Percentiles rank a stretch among this genome's conserved stretches.
Evolutionary conservation across 2,888 invertebrate species (phyloP).

Genomic region (Athetis lepigone): DNA sequence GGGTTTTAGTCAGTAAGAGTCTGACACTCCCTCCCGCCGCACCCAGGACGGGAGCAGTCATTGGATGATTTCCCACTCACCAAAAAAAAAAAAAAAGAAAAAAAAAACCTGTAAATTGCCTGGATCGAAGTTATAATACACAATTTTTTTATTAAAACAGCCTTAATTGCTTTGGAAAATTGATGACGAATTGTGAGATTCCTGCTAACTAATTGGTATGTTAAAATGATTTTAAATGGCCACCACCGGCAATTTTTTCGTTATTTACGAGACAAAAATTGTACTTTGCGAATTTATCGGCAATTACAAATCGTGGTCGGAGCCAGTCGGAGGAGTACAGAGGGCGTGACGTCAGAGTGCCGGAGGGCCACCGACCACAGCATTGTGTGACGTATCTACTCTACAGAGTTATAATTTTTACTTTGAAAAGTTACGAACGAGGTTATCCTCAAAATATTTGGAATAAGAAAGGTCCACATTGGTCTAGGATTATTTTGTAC

Average conservation of each 20-base stretch:
- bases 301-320: conserved; percentile 57
- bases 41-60: too few species aligned
- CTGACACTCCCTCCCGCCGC: too few species aligned
- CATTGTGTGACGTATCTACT: conserved; percentile 21
- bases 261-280: conserved; percentile 67
- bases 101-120: too few species aligned
- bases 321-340: conserved; percentile 44
- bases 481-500: neutral
- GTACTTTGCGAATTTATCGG: conserved; percentile 63
- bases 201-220: conserved; percentile 64
- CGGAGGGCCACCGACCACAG: conserved; percentile 39
- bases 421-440: neutral
- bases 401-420: conserved; percentile 27
- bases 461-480: neutral
- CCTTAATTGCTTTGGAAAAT: conserved; percentile 61
- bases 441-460: neutral
- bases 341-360: conserved; percentile 56
- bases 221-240: conserved; percentile 65
- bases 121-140: conserved; percentile 47
- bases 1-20: too few species aligned
- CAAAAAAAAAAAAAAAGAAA: conserved; percentile 36
- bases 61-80: too few species aligned
- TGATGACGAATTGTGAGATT: conserved; percentile 58
- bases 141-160: conserved; percentile 52
- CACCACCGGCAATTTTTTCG: conserved; percentile 58